Percentiles rank a stretch among this genome's conserved stretches.
Evolutionary conservation across 2,113 vertebrate genomes (phyloP).

Genomic region (Carassius auratus): DNA sequence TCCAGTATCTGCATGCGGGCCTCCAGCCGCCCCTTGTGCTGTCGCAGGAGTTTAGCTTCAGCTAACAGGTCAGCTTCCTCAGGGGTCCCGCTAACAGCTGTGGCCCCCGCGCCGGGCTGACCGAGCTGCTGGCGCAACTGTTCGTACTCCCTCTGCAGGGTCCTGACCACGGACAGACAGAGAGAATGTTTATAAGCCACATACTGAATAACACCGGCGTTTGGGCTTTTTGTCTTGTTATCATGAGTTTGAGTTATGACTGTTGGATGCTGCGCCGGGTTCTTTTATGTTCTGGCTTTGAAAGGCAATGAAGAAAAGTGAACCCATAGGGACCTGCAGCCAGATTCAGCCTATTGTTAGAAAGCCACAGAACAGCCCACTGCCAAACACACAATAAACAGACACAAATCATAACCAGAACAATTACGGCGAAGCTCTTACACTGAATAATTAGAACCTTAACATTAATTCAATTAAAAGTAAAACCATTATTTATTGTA

Average conservation of each 20-base stretch:
- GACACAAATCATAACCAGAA: not conserved
- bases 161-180: slow-evolving; percentile 68
- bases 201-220: not conserved
- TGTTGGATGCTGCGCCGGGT: not conserved
- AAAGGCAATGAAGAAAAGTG: slow-evolving; percentile 6
- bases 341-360: not conserved
- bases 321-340: slow-evolving; percentile 1
- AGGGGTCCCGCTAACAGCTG: slow-evolving; percentile 50
- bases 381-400: not conserved
- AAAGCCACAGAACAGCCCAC: not conserved
- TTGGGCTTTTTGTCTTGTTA: not conserved
- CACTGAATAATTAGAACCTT: not conserved
- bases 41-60: slow-evolving; percentile 91
- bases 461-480: not conserved
- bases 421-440: not conserved
- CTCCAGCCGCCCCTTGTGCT: slow-evolving; percentile 95
- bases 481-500: not conserved
- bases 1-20: slow-evolving; percentile 96
- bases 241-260: not conserved
- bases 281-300: slow-evolving; percentile 19
- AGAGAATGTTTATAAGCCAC: not conserved
- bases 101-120: slow-evolving; percentile 69
- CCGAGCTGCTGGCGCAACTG: slow-evolving; percentile 90
- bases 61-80: slow-evolving; percentile 78
- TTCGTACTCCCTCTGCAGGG: slow-evolving; percentile 89